Conservation (phyloP, 2,113 vertebrate species). For the Xiphias gladius region DNA sequence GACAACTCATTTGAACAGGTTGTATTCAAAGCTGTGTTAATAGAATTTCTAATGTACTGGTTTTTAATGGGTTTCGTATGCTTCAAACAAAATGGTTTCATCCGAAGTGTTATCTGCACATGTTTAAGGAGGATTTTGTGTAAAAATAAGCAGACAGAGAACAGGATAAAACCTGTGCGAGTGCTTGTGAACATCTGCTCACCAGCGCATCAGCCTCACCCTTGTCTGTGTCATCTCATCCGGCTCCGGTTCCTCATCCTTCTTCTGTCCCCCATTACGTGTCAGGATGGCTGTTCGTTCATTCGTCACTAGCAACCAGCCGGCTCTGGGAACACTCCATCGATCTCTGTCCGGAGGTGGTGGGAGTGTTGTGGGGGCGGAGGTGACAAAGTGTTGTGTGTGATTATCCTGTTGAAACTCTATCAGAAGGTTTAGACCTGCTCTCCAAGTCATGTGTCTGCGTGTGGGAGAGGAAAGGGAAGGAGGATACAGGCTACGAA, state of each 20-base stretch:
- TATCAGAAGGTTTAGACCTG: slow-evolving; percentile 36
- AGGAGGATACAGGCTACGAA: slow-evolving; percentile 4
- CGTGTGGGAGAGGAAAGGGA: not conserved
- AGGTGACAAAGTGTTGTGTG: slow-evolving; percentile 40
- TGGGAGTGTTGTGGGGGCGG: slow-evolving; percentile 32
- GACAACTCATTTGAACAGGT: not conserved
- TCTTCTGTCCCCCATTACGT: slow-evolving; percentile 37
- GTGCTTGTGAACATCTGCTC: slow-evolving; percentile 10
- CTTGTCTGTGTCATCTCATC: slow-evolving; percentile 17
- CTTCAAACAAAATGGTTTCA: not conserved
- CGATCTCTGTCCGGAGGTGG: slow-evolving; percentile 47
- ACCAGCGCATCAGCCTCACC: not conserved
- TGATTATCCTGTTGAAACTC: slow-evolving; percentile 45
- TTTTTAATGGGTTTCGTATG: not conserved
- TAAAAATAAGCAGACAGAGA: slow-evolving; percentile 15
- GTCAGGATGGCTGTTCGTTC: slow-evolving; percentile 51
- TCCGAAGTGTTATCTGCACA: not conserved
- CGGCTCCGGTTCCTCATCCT: slow-evolving; percentile 32
- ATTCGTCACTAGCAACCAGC: slow-evolving; percentile 53
- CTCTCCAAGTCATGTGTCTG: not conserved
- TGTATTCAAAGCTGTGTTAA: not conserved
- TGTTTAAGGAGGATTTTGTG: not conserved
- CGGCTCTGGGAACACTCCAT: slow-evolving; percentile 52
- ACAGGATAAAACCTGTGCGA: not conserved
- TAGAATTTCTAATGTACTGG: not conserved